Evolutionary conservation across 1,140 invertebrate genomes (phyloP), one percentile per base, ranked within the genome.

Genomic region (Charaxes varanes): DNA sequence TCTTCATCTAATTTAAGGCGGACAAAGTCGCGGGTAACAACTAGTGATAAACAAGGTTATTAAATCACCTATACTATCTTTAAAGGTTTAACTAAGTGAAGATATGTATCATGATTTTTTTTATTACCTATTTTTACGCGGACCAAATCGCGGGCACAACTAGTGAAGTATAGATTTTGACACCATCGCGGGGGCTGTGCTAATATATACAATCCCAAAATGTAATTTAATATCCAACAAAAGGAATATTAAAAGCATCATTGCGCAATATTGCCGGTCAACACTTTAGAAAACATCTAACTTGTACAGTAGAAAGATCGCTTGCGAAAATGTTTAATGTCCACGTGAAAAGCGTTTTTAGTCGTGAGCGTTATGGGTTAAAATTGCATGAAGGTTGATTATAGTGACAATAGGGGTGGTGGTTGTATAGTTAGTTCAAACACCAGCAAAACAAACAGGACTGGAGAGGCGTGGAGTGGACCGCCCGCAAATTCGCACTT

Each of bases 401-500:
- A 11, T 14, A 31, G 6, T 18, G 16, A 16, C 34, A 11, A 24
- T 21, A 27, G 11, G 30, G 35, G 10, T 32, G 21, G 24, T 38
- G 15, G 26, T 26, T 28, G 41, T 42, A 47, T 59, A 47, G 36
- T 40, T 58, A 68, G 60, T 70, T 61, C 56, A 67, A 69, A 74
- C 59, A 69, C 65, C 58, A 64, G 60, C 62, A 73, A 77, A 71
- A 66, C 64, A 77, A 80, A 80, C 67, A 74, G 43, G 35, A 31
- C 8, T 69, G 47, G 54, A 71, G 62, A 64, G 57, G 37, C 24
- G 16, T 68, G 28, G 42, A 74, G 64, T 45, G 55, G 72, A 76
- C 74, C 74, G 69, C 74, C 71, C 74, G 70, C 55, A 52, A 69
- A 67, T 74, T 79, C 67, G 69, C 70, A 67, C 63, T 72, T 59